phyloP scores from a whole-genome alignment of 2,888 invertebrate species.

The Andrena fulva region DNA sequence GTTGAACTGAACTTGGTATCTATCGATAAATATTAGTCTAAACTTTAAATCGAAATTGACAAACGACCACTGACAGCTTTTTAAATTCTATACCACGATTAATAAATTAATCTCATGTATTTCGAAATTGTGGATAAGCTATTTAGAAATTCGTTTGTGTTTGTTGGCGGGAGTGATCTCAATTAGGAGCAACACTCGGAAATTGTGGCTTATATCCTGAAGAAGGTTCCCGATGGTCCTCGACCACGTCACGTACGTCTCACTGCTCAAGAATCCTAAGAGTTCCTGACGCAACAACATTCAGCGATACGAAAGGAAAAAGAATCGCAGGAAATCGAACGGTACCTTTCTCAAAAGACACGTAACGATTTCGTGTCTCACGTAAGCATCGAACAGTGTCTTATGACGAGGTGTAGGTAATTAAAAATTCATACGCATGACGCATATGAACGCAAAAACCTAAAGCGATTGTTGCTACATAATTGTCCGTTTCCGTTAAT shows the following conservation, averaged over 20 bases:
- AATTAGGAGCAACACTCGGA: not conserved
- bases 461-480: slow-evolving; percentile 38
- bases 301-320: not conserved
- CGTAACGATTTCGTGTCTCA: slow-evolving; percentile 4
- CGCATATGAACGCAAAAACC: slow-evolving; percentile 46
- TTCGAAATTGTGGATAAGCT: too few relatives aligned
- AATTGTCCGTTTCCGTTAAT: slow-evolving; percentile 42
- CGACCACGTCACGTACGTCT: slow-evolving; percentile 16
- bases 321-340: slow-evolving; percentile 17
- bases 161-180: not conserved
- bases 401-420: not conserved
- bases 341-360: slow-evolving; percentile 42
- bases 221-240: slow-evolving; percentile 23
- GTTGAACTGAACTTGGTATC: not conserved
- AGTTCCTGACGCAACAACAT: slow-evolving; percentile 55
- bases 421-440: slow-evolving; percentile 34
- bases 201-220: not conserved
- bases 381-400: not conserved
- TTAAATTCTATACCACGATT: too few relatives aligned
- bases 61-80: not conserved
- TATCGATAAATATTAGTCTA: not conserved
- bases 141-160: not conserved
- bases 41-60: not conserved
- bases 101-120: too few relatives aligned
- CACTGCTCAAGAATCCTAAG: slow-evolving; percentile 59